Percentiles rank a stretch among this genome's conserved stretches.
Evolutionary conservation across 2,797 vertebrate species (phyloP).

Genomic region (Diplodus puntazzo): DNA sequence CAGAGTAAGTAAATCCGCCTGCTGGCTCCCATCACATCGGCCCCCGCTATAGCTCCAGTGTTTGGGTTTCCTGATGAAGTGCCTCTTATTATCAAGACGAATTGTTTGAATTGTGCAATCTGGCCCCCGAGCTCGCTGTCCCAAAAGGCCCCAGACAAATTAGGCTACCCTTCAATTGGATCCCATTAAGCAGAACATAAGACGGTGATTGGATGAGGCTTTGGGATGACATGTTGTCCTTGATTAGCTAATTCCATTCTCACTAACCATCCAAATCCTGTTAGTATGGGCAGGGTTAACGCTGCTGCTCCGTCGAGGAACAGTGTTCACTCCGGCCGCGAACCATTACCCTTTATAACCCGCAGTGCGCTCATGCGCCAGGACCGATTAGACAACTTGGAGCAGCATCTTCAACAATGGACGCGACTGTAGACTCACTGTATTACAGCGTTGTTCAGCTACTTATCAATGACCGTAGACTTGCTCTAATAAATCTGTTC

Average conservation of each 20-base stretch:
- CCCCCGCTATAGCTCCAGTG: background rate
- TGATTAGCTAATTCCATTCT: constrained; percentile 83
- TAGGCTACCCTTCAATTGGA: constrained; percentile 71
- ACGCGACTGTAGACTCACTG: background rate
- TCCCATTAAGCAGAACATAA: constrained; percentile 79
- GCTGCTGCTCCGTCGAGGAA: constrained; percentile 44
- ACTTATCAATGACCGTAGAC: background rate
- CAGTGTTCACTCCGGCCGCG: background rate
- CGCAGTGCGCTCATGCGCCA: constrained; percentile 3
- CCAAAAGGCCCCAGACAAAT: constrained; percentile 57
- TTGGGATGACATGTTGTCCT: constrained; percentile 82
- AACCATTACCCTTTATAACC: constrained; percentile 29
- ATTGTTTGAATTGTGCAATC: constrained; percentile 33
- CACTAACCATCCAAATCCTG: constrained; percentile 78
- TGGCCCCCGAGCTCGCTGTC: constrained; percentile 28
- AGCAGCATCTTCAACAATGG: background rate
- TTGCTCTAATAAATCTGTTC: too few relatives aligned
- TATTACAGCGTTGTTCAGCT: background rate
- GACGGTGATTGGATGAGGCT: constrained; percentile 82
- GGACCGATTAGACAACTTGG: background rate
- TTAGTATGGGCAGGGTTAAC: constrained; percentile 66
- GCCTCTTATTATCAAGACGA: constrained; percentile 2
- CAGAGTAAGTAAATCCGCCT: background rate
- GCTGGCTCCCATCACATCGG: background rate
- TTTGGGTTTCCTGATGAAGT: constrained; percentile 3